phyloP scores from a whole-genome alignment of 1,140 invertebrate species.

The Caerostris extrusa region DNA sequence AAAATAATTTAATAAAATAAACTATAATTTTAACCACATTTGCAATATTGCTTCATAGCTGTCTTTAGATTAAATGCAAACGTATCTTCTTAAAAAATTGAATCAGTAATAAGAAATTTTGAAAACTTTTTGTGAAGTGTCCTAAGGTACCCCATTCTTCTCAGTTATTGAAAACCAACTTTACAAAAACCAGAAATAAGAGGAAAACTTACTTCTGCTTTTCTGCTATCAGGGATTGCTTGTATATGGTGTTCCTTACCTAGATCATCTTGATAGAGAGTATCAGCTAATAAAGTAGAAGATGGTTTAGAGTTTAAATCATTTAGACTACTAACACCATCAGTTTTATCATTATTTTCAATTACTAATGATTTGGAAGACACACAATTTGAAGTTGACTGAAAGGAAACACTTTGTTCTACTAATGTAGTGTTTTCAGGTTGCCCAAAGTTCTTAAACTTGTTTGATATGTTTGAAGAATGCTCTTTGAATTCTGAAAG shows the following conservation, averaged over 20 bases:
- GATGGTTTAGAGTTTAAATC: slow-evolving; percentile 56
- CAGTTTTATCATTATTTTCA: slow-evolving; percentile 16
- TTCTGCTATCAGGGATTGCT: slow-evolving; percentile 47
- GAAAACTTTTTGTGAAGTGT: too few relatives aligned
- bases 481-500: slow-evolving; percentile 62
- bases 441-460: slow-evolving; percentile 38
- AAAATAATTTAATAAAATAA: too few relatives aligned
- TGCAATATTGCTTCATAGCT: too few relatives aligned
- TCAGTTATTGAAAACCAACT: too few relatives aligned
- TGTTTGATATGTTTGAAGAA: slow-evolving; percentile 62
- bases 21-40: too few relatives aligned
- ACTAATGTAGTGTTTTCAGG: slow-evolving; percentile 43
- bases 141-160: too few relatives aligned
- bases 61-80: too few relatives aligned
- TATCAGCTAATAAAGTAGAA: slow-evolving; percentile 42
- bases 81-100: too few relatives aligned
- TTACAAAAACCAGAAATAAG: slow-evolving; percentile 62
- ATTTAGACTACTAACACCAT: slow-evolving; percentile 28
- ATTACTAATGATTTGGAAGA: slow-evolving; percentile 54
- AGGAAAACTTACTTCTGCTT: slow-evolving; percentile 76
- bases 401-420: slow-evolving; percentile 48
- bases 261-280: slow-evolving; percentile 60
- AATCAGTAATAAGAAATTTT: too few relatives aligned
- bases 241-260: slow-evolving; percentile 61
- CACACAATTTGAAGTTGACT: slow-evolving; percentile 57